phyloP scores from a whole-genome alignment of 2,797 vertebrate species.

The Dermochelys coriacea region DNA sequence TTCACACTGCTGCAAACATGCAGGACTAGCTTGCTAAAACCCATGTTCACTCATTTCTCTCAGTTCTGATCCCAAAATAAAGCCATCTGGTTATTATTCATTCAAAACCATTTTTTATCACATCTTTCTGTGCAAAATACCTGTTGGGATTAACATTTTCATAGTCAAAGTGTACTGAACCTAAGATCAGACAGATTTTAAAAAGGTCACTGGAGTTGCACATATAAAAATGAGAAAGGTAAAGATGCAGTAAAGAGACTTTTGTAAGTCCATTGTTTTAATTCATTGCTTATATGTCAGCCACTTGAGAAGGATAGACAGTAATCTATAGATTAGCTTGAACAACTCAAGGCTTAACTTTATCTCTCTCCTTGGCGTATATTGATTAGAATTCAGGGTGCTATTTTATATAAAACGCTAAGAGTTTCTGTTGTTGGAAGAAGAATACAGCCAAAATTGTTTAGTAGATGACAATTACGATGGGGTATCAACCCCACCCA shows the following conservation, averaged over 20 bases:
- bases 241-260: neutral
- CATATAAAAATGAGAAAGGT: neutral
- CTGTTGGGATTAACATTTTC: neutral
- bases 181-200: neutral
- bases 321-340: slow-evolving; percentile 3
- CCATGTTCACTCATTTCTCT: neutral
- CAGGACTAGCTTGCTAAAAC: neutral
- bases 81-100: neutral
- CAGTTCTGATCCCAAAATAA: neutral
- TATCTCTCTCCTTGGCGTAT: neutral
- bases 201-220: neutral
- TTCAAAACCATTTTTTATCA: neutral
- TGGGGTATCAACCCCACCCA: neutral
- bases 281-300: neutral
- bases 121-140: neutral
- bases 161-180: neutral
- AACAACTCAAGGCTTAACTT: neutral
- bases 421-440: neutral
- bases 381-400: neutral
- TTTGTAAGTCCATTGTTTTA: neutral
- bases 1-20: neutral
- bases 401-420: slow-evolving; percentile 23
- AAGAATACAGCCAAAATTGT: neutral
- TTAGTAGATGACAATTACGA: neutral
- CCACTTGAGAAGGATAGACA: neutral